These are phyloP conservation scores for Drosophila acutilabella DNA, from an alignment of 2,888 invertebrate genomes.

Conservation along the genomic window DNA sequence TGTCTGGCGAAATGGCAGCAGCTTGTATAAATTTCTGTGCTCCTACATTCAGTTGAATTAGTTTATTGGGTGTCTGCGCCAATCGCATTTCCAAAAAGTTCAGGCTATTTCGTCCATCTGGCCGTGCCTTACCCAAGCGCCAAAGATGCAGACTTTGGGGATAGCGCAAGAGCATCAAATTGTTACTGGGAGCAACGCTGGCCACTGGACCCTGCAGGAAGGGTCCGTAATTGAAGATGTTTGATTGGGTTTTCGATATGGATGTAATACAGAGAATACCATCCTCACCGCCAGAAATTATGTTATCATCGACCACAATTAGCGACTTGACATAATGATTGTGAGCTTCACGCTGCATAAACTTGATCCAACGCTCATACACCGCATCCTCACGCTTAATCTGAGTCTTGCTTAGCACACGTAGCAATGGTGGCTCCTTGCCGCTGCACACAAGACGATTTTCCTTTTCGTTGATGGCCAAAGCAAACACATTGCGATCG, in stretches of 20 bases:
- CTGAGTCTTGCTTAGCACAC: conserved; percentile 89
- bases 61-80: conserved; percentile 87
- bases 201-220: conserved; percentile 88
- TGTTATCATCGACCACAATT: conserved; percentile 86
- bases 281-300: conserved; percentile 93
- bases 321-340: conserved; percentile 94
- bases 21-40: conserved; percentile 89
- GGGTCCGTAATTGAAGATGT: conserved; percentile 89
- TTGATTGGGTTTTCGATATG: conserved; percentile 86
- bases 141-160: conserved; percentile 88
- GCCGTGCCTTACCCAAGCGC: conserved; percentile 86
- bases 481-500: conserved; percentile 91
- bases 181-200: conserved; percentile 86
- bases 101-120: not conserved
- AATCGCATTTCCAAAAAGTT: conserved; percentile 38
- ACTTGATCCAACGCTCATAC: conserved; percentile 91
- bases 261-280: conserved; percentile 91
- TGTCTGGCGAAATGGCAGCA: conserved; percentile 89
- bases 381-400: conserved; percentile 86
- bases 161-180: conserved; percentile 87
- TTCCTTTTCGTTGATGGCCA: conserved; percentile 90
- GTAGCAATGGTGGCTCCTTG: conserved; percentile 91
- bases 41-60: conserved; percentile 89
- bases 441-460: conserved; percentile 91
- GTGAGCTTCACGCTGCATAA: conserved; percentile 92